A percentile compares a stretch with the other conserved stretches of the same genome.
These are phyloP conservation scores for Acromyrmex heyeri DNA, from an alignment of 1,140 invertebrate genomes.

Conservation along the genomic window DNA sequence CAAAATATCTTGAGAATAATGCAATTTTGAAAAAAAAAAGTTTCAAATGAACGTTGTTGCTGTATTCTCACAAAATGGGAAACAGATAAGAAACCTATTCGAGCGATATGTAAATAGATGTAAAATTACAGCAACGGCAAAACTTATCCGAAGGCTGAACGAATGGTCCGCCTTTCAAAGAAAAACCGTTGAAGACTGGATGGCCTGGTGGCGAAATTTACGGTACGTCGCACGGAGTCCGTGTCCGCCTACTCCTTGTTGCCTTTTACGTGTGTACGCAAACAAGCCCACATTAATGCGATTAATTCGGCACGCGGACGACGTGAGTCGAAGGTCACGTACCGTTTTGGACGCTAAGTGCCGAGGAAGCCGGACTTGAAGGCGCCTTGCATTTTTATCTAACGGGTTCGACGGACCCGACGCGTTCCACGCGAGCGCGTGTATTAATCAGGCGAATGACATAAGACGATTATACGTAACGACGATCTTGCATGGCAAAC, in stretches of 20 bases:
- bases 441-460: constrained; percentile 47
- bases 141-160: not conserved
- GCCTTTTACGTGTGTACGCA: constrained; percentile 32
- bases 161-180: not conserved
- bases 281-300: constrained; percentile 53
- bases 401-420: constrained; percentile 17
- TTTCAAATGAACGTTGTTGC: too few species aligned
- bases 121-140: constrained; percentile 19
- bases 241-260: not conserved
- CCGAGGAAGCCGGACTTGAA: constrained; percentile 19
- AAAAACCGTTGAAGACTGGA: not conserved
- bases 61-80: not conserved
- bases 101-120: constrained; percentile 25
- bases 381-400: constrained; percentile 8
- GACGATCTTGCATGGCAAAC: not conserved
- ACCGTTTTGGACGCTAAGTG: constrained; percentile 8
- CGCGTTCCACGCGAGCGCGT: constrained; percentile 19
- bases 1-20: too few species aligned
- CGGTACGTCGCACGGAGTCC: not conserved
- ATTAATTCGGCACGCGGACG: constrained; percentile 45
- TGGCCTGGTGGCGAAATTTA: constrained; percentile 47
- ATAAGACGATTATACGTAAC: constrained; percentile 35
- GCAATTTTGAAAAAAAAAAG: too few species aligned
- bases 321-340: constrained; percentile 28
- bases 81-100: not conserved